These are phyloP conservation scores for Falco cherrug DNA, from an alignment of 2,797 vertebrate genomes.

Conservation along the genomic window DNA sequence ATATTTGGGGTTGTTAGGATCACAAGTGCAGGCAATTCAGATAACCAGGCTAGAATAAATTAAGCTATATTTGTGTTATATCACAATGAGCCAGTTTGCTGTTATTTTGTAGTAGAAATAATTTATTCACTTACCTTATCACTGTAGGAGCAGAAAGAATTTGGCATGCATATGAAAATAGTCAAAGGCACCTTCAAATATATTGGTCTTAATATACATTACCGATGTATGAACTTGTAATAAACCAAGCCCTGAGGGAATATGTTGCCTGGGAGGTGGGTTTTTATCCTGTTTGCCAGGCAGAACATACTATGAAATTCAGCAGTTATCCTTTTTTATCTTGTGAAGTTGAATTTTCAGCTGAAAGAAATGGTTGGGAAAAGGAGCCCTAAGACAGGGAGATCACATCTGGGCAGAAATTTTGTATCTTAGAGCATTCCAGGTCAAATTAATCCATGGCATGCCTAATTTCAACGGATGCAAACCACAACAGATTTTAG, in stretches of 20 bases:
- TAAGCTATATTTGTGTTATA: neutral
- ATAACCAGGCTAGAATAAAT: conserved; percentile 8
- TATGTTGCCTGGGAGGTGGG: neutral
- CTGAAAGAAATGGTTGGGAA: neutral
- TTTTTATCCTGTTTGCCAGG: neutral
- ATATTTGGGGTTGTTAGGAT: neutral
- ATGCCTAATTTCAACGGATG: neutral
- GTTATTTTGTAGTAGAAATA: neutral
- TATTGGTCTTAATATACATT: neutral
- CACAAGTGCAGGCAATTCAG: neutral
- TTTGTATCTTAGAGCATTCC: neutral
- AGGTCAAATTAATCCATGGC: neutral
- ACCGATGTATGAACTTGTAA: neutral
- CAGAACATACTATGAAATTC: neutral
- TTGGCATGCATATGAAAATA: neutral
- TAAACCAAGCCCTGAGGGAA: neutral
- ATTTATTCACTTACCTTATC: neutral
- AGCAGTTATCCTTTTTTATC: neutral
- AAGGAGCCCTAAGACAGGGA: neutral
- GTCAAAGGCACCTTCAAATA: conserved; percentile 9
- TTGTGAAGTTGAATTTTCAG: neutral
- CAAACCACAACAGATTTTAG: neutral
- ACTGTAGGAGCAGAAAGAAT: neutral
- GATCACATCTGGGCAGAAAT: neutral
- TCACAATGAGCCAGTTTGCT: neutral